Percentiles rank a stretch among this genome's conserved stretches.
Evolutionary conservation across 2,797 vertebrate genomes (phyloP).

Genomic region (Coccyzus lansbergi): DNA sequence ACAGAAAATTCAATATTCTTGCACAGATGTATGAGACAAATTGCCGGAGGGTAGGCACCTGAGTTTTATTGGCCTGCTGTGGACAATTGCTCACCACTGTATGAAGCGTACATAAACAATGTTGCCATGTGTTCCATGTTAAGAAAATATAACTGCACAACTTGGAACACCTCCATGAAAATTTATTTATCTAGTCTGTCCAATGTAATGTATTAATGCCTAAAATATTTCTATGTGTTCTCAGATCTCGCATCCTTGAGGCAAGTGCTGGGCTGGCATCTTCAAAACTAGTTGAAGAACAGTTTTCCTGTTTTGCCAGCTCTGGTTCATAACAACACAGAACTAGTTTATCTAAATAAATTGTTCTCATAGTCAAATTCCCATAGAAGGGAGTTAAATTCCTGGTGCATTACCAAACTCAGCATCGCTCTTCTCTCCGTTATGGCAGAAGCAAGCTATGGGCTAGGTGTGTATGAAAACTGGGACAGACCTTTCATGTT

Average conservation of each 20-base stretch:
- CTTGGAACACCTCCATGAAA: background rate
- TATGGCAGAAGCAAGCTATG: background rate
- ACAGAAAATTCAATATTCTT: background rate
- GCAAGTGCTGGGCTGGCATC: background rate
- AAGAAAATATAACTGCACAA: background rate
- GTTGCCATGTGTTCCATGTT: background rate
- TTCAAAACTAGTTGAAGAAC: background rate
- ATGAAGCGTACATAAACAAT: background rate
- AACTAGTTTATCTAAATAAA: background rate
- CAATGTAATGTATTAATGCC: background rate
- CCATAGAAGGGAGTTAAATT: background rate
- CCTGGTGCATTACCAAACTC: background rate
- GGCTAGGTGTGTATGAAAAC: background rate
- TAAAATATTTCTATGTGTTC: background rate
- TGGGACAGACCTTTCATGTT: background rate
- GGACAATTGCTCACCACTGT: background rate
- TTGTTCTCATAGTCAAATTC: background rate
- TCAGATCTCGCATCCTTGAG: background rate
- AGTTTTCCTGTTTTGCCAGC: background rate
- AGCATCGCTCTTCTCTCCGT: background rate
- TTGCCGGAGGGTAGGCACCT: background rate
- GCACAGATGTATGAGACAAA: background rate
- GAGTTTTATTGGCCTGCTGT: background rate
- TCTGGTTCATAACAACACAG: background rate
- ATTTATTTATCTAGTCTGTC: background rate